Evolutionary conservation across 2,797 vertebrate species (phyloP), one percentile per base, ranked within the genome.

Genomic region (Catamblyrhynchus diadema): DNA sequence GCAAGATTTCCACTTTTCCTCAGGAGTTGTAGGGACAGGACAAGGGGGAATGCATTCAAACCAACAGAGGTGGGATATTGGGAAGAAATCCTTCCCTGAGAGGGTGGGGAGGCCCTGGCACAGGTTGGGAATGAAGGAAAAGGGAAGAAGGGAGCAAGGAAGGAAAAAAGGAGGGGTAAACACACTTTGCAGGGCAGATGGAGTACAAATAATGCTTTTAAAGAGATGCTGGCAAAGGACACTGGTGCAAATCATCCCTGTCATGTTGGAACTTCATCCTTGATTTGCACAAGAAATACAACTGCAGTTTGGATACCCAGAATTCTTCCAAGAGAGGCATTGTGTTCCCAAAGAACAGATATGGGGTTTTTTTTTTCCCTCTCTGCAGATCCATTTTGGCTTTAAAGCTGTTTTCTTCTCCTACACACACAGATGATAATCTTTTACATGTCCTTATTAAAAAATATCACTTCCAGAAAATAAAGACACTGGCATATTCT

Each of bases 381-480:
- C 62, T 67, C 75, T 83, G 42, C 41, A 53, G 54, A 47, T 70
- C 23, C 48, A 27, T 73, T 87, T 72, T 84, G 62, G 28, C 84
- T 72, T 79, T 65, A 37, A 90, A 92, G 50, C 32, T 77, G 41
- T 56, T 90, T 94, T 90, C 27, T 73, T 51, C 37, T 51, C 32
- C 6, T 44, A 10, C 56, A 20, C 0, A 0, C 70, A 22, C 53
- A 67, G 47, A 81, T 56, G 37, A 37, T 75, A 77, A 84, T 94
- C 67, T 96, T 81, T 41, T 32, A 62, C 44, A 18, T 30, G 32
- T 42, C 61, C 79, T 80, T 94, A 94, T 61, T 89, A 83, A 78
- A 94, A 92, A 94, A 74, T 57, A 82, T 18, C 48, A 65, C 57
- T 91, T 74, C 70, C 47, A 84, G 54, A 90, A 90, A 87, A 61